These are phyloP conservation scores for Nasonia vitripennis DNA, from an alignment of 1,140 invertebrate genomes.

Conservation along the genomic window DNA sequence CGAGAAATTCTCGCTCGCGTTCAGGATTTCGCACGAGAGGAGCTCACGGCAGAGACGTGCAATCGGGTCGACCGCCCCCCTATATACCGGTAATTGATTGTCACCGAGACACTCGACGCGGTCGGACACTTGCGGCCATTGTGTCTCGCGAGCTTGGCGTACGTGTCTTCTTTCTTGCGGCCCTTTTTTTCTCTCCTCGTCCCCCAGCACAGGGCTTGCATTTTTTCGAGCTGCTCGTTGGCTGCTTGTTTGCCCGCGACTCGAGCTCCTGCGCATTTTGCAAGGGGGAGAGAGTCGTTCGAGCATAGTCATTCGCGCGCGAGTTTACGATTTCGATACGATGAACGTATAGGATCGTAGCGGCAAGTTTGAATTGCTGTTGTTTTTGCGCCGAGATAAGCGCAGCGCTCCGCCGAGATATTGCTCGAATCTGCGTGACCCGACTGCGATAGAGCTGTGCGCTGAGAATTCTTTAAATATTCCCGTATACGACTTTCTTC, in stretches of 20 bases:
- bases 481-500: no score
- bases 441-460: no score
- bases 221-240: not conserved
- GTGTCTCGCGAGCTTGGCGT: not conserved
- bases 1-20: not conserved
- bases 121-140: conserved; percentile 1
- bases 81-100: conserved; percentile 38
- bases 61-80: not conserved
- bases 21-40: not conserved
- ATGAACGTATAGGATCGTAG: no score
- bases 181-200: not conserved
- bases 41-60: not conserved
- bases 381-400: no score
- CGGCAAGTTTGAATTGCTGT: no score
- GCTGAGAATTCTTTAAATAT: not conserved
- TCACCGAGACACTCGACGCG: conserved; percentile 29
- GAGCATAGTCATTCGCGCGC: no score
- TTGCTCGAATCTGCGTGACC: no score
- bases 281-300: not conserved
- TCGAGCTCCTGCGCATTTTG: not conserved
- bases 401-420: no score
- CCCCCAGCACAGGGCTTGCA: no score
- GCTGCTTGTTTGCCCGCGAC: not conserved
- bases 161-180: not conserved
- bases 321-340: no score